Evolutionary conservation across 2,113 vertebrate species (phyloP).

Genomic region (Rhabdornis inornatus): DNA sequence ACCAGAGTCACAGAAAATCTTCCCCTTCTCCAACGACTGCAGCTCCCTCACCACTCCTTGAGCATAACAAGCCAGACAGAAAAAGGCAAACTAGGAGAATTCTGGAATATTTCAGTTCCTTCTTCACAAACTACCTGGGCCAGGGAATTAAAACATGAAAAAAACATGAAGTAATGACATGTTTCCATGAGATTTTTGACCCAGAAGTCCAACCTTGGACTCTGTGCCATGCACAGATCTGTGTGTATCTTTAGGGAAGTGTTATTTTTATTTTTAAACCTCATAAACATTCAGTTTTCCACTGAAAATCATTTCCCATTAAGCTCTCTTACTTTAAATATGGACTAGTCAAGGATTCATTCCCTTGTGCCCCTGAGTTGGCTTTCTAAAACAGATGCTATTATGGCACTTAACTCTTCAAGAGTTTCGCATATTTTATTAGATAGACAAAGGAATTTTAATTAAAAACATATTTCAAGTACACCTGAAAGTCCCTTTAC

Average conservation of each 20-base stretch:
- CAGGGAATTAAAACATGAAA: background rate
- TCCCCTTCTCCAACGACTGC: background rate
- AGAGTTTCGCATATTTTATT: background rate
- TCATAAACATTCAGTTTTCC: background rate
- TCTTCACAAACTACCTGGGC: background rate
- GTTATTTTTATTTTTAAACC: background rate
- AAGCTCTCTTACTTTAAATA: background rate
- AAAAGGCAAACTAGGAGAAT: background rate
- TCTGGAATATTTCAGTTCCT: background rate
- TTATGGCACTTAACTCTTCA: background rate
- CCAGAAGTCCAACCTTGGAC: background rate
- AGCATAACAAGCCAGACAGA: background rate
- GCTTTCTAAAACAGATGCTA: background rate
- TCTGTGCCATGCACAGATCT: no score
- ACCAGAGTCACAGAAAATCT: background rate
- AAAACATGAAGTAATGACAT: background rate
- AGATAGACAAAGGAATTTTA: background rate
- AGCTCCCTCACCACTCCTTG: background rate
- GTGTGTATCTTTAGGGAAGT: background rate
- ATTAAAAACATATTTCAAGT: background rate
- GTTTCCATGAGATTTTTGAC: background rate
- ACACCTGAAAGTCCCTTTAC: background rate
- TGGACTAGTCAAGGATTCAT: background rate
- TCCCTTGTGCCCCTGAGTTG: background rate
- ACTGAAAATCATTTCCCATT: background rate